These are phyloP conservation scores for Campoplex nolae DNA, from an alignment of 2,888 invertebrate genomes.

Conservation along the genomic window DNA sequence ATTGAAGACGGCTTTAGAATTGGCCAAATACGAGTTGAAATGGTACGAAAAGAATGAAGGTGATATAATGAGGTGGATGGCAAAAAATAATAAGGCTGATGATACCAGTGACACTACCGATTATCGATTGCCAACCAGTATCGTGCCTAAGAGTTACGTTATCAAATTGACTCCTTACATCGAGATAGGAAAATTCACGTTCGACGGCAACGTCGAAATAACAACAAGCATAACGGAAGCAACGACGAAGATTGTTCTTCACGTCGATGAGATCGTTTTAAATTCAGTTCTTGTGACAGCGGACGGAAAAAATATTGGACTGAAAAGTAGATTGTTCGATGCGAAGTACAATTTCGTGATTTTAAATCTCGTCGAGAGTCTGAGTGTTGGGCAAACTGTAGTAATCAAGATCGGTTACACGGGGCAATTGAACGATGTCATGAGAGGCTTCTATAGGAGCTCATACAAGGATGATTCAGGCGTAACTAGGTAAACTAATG, in stretches of 20 bases:
- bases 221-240: constrained; percentile 55
- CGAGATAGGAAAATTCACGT: constrained; percentile 78
- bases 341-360: constrained; percentile 85
- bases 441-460: constrained; percentile 88
- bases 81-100: constrained; percentile 23
- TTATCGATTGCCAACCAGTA: constrained; percentile 86
- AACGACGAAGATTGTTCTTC: constrained; percentile 74
- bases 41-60: constrained; percentile 70
- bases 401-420: constrained; percentile 85
- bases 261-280: constrained; percentile 68
- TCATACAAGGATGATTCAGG: constrained; percentile 85
- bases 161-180: constrained; percentile 86
- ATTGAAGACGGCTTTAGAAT: constrained; percentile 69
- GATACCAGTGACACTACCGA: constrained; percentile 45
- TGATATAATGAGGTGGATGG: constrained; percentile 70
- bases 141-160: constrained; percentile 86
- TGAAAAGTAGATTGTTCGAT: constrained; percentile 22
- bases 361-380: constrained; percentile 83
- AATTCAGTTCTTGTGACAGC: constrained; percentile 41
- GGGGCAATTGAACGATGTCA: constrained; percentile 86
- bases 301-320: constrained; percentile 37
- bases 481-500: constrained; percentile 85
- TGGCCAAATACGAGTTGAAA: constrained; percentile 74
- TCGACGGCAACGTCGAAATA: constrained; percentile 76
- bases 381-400: constrained; percentile 84